A percentile compares a stretch with the other conserved stretches of the same genome.
phyloP scores from a whole-genome alignment of 2,113 vertebrate species.

The Apistogramma diplotaenia region DNA sequence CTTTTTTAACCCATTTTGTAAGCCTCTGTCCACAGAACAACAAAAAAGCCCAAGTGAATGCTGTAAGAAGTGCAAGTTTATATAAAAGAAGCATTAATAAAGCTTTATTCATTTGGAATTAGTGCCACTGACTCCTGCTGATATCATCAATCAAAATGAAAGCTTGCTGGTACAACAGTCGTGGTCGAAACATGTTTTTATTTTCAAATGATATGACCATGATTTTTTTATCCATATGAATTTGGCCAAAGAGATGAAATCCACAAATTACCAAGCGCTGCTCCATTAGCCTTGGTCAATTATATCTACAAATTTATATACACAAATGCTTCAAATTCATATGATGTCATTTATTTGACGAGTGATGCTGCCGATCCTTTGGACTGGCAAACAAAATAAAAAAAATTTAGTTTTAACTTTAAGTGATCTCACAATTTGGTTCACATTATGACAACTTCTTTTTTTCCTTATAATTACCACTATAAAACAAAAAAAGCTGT shows the following conservation, averaged over 20 bases:
- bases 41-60: not conserved
- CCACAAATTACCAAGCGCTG: conserved; percentile 46
- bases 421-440: conserved; percentile 37
- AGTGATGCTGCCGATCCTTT: conserved; percentile 51
- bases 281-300: conserved; percentile 38
- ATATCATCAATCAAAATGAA: not conserved
- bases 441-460: conserved; percentile 44
- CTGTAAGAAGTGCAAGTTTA: not conserved
- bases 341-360: conserved; percentile 31
- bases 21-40: not conserved
- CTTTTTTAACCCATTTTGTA: not conserved
- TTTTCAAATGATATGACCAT: conserved; percentile 55
- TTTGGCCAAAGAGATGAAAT: conserved; percentile 48
- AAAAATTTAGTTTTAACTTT: conserved; percentile 56
- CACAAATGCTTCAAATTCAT: conserved; percentile 47
- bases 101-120: not conserved
- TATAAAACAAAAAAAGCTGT: conserved; percentile 27
- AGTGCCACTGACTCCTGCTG: not conserved
- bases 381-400: conserved; percentile 64
- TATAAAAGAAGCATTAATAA: not conserved
- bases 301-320: conserved; percentile 73
- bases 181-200: conserved; percentile 50
- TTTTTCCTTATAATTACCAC: conserved; percentile 6
- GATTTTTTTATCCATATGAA: conserved; percentile 32
- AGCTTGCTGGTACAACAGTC: not conserved